Conservation (phyloP, 2,888 invertebrate genomes). For the Cephonodes hylas region DNA sequence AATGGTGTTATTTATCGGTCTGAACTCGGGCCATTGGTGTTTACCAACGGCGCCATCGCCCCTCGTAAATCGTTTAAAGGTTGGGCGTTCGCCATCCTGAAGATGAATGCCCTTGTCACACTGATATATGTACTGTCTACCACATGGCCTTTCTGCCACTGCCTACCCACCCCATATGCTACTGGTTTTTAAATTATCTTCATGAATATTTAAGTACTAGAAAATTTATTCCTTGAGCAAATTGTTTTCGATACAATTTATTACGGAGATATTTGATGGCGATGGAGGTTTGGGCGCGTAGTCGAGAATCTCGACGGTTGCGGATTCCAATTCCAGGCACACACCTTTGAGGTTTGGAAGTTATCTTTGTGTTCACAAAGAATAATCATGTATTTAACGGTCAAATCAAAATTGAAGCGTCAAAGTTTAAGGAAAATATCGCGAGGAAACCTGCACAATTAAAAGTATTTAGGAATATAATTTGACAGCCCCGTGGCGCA, state of each 20-base stretch:
- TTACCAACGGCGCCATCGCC: conserved; percentile 60
- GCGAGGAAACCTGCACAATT: too few species aligned
- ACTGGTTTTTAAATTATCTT: conserved; percentile 49
- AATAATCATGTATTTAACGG: too few species aligned
- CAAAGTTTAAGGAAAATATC: too few species aligned
- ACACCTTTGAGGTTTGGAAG: too few species aligned
- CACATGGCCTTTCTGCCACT: conserved; percentile 51
- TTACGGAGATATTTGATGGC: not conserved
- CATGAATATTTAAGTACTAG: conserved; percentile 43
- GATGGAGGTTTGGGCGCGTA: too few species aligned
- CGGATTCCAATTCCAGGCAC: too few species aligned
- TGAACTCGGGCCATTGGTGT: conserved; percentile 53
- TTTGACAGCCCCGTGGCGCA: too few species aligned
- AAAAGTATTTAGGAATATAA: too few species aligned
- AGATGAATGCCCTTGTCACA: conserved; percentile 74
- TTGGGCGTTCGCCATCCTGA: conserved; percentile 73
- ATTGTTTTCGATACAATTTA: not conserved
- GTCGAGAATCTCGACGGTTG: too few species aligned
- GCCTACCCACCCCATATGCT: conserved; percentile 55
- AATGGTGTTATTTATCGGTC: conserved; percentile 56
- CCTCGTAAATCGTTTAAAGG: conserved; percentile 79
- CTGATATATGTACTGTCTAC: conserved; percentile 76
- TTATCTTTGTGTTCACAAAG: too few species aligned
- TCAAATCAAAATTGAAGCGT: too few species aligned
- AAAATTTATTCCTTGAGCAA: not conserved